Conservation (phyloP, 2,797 vertebrate species). For the Pseudochirops corinnae region DNA sequence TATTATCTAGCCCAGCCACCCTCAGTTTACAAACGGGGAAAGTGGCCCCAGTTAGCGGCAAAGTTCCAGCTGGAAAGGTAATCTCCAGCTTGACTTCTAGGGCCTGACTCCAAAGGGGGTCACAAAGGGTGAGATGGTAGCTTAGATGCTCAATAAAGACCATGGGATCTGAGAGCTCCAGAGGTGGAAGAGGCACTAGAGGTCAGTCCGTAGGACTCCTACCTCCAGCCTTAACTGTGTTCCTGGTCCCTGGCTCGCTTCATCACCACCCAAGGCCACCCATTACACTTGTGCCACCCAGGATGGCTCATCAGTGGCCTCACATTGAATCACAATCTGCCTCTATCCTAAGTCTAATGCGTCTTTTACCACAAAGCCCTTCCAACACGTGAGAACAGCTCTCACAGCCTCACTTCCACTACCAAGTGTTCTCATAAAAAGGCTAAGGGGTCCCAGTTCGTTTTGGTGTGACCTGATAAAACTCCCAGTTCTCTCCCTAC, state of each 20-base stretch:
- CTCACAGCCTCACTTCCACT: neutral
- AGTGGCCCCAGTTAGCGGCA: neutral
- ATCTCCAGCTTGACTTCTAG: neutral
- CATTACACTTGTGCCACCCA: neutral
- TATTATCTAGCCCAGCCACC: neutral
- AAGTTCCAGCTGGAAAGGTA: neutral
- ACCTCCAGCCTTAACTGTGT: neutral
- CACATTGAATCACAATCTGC: neutral
- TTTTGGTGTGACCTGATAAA: neutral
- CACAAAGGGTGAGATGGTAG: neutral
- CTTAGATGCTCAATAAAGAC: neutral
- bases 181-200: neutral
- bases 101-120: neutral
- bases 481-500: neutral
- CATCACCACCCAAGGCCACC: neutral
- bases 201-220: neutral
- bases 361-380: neutral
- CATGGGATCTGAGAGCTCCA: rapidly evolving
- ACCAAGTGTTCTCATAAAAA: neutral
- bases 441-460: neutral
- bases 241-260: neutral
- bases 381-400: neutral
- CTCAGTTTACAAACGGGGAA: neutral
- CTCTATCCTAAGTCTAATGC: neutral
- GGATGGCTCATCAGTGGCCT: neutral